Conservation (phyloP, 2,113 vertebrate genomes). For the Tragelaphus buxtoni region DNA sequence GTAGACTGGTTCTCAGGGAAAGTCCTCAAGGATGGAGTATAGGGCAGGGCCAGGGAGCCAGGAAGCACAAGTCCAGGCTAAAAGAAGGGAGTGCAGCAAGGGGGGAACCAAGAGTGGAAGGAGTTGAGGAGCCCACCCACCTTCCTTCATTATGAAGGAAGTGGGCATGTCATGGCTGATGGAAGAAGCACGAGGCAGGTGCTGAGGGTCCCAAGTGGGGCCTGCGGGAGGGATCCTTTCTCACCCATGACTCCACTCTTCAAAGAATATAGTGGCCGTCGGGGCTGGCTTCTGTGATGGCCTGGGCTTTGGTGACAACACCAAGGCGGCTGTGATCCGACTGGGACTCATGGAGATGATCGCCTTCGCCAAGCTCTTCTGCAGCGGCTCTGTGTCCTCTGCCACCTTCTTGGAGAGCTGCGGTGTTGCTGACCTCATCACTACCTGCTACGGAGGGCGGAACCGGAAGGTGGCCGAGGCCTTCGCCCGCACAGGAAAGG, state of each 20-base stretch:
- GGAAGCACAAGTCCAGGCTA: not conserved
- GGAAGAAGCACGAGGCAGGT: not conserved
- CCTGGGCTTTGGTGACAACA: conserved; percentile 95
- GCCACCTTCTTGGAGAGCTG: conserved; percentile 97
- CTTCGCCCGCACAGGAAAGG: conserved; percentile 92
- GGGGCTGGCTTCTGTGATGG: conserved; percentile 98
- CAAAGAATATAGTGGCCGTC: conserved; percentile 94
- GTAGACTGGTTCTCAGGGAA: not conserved
- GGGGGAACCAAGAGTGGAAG: not conserved
- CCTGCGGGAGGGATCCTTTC: not conserved
- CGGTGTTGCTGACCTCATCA: conserved; percentile 95
- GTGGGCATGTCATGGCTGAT: not conserved
- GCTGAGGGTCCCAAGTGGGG: not conserved
- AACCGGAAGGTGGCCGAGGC: conserved; percentile 96
- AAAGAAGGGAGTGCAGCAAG: not conserved
- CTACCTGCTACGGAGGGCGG: conserved; percentile 95
- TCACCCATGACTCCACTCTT: not conserved
- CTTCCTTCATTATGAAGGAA: not conserved
- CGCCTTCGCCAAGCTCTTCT: conserved; percentile 90
- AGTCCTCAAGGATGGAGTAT: not conserved
- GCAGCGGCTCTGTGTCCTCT: conserved; percentile 83
- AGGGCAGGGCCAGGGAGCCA: not conserved
- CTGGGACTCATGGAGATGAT: conserved; percentile 99
- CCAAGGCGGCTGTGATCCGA: conserved; percentile 95
- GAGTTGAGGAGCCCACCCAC: not conserved